Base-by-base conservation (phyloP, 2,797 vertebrate species). In the Geotrypetes seraphini region DNA sequence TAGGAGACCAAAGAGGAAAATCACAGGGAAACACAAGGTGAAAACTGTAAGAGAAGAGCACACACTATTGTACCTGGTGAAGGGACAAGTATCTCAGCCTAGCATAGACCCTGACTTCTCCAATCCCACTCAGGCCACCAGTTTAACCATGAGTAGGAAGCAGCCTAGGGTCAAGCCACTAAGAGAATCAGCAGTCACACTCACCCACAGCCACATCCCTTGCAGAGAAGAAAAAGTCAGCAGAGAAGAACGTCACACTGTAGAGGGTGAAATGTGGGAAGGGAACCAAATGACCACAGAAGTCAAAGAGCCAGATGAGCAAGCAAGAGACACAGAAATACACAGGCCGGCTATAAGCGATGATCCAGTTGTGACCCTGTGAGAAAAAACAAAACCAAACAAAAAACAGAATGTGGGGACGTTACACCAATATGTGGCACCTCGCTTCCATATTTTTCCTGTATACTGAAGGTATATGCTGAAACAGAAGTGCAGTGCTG, bases 291-390 rank as follows among this genome's bases (percentile, higher is more conserved):
- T 61, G 69, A 16, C 88, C 84, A 2, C 78, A 75, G 29, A 87
- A 35, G 32, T 93, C 86, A 48, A 91, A 81, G 51, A 91, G 61
- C 88, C 86, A 92, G 65, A 93, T 91, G 60, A 92, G 70, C 36
- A 76, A 50, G 14, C 90, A 92, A 58, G 88, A 91, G 61, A 89
- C 50, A 57, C 90, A 93, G 75, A 93, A 93, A 69, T 93, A 93
- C 28, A 89, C 83, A 0, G 90, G 90, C 10, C 90, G 85, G 52
- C 90, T 93, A 65, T 93, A 93, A 10, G 91, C 90, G 1, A 93
- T 93, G 69, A 93, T 87, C 89, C 88, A 91, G 71, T 93, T 93
- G 68, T 93, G 90, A 16, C 90, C 90, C 90, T 93, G 74, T 25
- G 18, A 30, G 33, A 12, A 12, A 3, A 11, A 39, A 12, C 57